Base-by-base conservation (phyloP, 2,797 vertebrate species). In the Eremophila alpestris region DNA sequence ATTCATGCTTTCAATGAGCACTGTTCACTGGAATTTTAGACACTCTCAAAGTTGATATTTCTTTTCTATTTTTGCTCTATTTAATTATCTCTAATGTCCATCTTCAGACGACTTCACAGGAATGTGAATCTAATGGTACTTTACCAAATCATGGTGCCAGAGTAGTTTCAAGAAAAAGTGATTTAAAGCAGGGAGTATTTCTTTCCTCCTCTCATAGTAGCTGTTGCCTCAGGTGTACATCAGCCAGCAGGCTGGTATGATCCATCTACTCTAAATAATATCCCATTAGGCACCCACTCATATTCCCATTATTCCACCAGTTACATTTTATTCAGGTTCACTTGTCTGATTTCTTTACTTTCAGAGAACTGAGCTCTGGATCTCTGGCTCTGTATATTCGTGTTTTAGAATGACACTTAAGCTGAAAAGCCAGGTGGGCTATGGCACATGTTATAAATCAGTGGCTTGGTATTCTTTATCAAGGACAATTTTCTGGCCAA, bases 401-500 rank as follows among this genome's bases (percentile, higher is more conserved):
- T 56, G 41, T 84, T 91, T 93, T 60, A 70, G 49, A 77, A 24
- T 36, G 14, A 52, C 74, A 12, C 40, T 70, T 90, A 58, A 73
- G n/a, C 40, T 91, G 49, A 56, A 62, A 88, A 90, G 41, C 62
- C 84, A 91, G 75, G 49, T 79, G 88, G 82, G 22, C 62, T 83
- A 5, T 95, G 70, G 76, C 73, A 88, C 49, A 76, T 4, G 3
- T 91, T 60, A 87, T 89, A 94, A 95, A n/a, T 75, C 87, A 80
- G 65, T 89, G 46, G 52, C 68, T 94, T 94, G 51, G 54, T 96
- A 93, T 67, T 90, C 86, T 95, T 77, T 76, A 71, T 91, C 59
- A 80, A 94, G 73, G 68, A 80, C 43, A 73, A 73, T 78, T 71
- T 91, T 82, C 30, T 81, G 59, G 21, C 65, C 55, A 76, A 34